Percentiles rank a stretch among this genome's conserved stretches.
These are phyloP conservation scores for Cisticola juncidis DNA, from an alignment of 2,113 vertebrate genomes.

Conservation along the genomic window DNA sequence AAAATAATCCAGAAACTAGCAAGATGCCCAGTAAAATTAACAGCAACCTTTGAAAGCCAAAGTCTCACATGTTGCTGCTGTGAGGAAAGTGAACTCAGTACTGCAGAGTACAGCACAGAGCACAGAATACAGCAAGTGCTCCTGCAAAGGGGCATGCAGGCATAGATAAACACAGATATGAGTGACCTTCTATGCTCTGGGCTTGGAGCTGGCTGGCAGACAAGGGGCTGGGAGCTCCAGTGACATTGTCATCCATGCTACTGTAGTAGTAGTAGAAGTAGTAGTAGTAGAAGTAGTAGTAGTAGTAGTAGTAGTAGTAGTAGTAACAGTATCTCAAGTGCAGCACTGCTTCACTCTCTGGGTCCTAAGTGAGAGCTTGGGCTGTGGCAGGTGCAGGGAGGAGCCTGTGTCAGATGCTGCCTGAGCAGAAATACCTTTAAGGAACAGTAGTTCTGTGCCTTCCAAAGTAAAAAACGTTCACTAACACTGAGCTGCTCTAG, in stretches of 20 bases:
- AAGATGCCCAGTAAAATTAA: not conserved
- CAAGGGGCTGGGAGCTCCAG: not conserved
- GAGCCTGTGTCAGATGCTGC: not conserved
- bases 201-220: not conserved
- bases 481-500: not conserved
- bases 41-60: not conserved
- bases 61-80: not conserved
- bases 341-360: not conserved
- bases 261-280: not conserved
- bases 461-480: rapidly evolving
- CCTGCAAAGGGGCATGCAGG: not conserved
- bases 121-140: not conserved
- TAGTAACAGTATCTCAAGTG: not conserved
- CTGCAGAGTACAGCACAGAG: not conserved
- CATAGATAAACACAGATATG: not conserved
- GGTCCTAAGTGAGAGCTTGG: not conserved
- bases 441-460: not conserved
- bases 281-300: not conserved
- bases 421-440: not conserved
- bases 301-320: not conserved
- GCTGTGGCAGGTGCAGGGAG: not conserved
- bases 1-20: not conserved
- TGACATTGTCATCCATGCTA: not conserved
- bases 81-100: not conserved
- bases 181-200: not conserved